Evolutionary conservation across 2,888 invertebrate species (phyloP).

Genomic region (Cryptophagus acutangulus): DNA sequence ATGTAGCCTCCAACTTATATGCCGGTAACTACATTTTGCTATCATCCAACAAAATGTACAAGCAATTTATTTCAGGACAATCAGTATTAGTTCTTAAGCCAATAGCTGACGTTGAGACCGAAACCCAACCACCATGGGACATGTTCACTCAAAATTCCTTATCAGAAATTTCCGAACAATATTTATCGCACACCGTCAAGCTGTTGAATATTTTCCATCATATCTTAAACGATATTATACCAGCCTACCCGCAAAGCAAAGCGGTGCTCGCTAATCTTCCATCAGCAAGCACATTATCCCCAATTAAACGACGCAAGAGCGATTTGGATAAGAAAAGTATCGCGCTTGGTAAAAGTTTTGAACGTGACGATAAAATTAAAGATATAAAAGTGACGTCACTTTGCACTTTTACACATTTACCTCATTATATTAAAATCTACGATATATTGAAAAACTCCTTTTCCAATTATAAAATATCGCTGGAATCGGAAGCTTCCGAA

Average conservation of each 20-base stretch:
- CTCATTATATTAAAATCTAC: constrained; percentile 81
- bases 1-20: constrained; percentile 55
- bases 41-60: background rate
- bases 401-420: constrained; percentile 64
- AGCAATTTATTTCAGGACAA: constrained; percentile 25
- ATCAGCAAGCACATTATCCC: constrained; percentile 46
- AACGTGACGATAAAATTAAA: constrained; percentile 40
- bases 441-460: constrained; percentile 77
- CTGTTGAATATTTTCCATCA: constrained; percentile 71
- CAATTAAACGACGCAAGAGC: constrained; percentile 47
- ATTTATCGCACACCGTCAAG: constrained; percentile 63
- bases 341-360: constrained; percentile 24
- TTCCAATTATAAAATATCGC: constrained; percentile 81
- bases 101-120: constrained; percentile 28
- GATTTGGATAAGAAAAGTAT: constrained; percentile 40
- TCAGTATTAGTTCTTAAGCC: constrained; percentile 23
- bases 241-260: constrained; percentile 51
- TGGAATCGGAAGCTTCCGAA: constrained; percentile 71
- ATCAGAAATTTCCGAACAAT: constrained; percentile 57
- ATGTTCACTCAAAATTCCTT: constrained; percentile 48
- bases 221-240: constrained; percentile 66
- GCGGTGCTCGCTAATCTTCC: constrained; percentile 55
- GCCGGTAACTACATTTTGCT: constrained; percentile 45
- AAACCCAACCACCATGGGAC: constrained; percentile 36
- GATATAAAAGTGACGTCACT: constrained; percentile 40